Percentiles rank a stretch among this genome's conserved stretches.
Conservation (phyloP, 2,888 invertebrate species). For the Drosophila paramelanica region DNA sequence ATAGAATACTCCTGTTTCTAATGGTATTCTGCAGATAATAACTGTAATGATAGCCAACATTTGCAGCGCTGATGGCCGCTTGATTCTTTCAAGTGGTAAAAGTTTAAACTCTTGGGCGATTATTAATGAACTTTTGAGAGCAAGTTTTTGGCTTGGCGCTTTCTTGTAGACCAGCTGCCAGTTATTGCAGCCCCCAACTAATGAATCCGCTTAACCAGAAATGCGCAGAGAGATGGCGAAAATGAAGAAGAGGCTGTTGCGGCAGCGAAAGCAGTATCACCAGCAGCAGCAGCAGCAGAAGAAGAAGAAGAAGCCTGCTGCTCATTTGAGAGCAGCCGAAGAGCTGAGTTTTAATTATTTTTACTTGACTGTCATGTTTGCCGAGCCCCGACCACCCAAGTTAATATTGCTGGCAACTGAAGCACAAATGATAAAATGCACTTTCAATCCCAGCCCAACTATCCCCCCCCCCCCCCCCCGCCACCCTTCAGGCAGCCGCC, state of each 20-base stretch:
- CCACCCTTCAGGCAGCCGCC: too few species aligned
- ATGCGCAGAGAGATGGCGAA: conserved; percentile 6
- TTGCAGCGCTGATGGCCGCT: not conserved
- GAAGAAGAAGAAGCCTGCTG: not conserved
- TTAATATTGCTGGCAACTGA: conserved; percentile 74
- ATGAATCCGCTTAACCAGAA: conserved; percentile 70
- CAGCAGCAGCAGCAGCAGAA: conserved; percentile 12
- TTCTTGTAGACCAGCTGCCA: conserved; percentile 55
- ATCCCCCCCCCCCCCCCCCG: too few species aligned
- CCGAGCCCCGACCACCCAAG: conserved; percentile 36
- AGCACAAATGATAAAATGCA: conserved; percentile 72
- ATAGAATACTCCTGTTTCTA: conserved; percentile 12
- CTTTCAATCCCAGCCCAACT: conserved; percentile 16
- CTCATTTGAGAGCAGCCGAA: conserved; percentile 19
- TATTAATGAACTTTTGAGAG: conserved; percentile 56
- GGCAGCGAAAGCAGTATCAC: too few species aligned
- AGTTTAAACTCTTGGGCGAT: conserved; percentile 29
- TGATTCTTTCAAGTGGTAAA: conserved; percentile 22
- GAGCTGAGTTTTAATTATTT: conserved; percentile 72
- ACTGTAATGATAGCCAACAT: conserved; percentile 21
- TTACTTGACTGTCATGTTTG: conserved; percentile 64
- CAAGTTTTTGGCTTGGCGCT: conserved; percentile 15
- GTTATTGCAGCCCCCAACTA: conserved; percentile 59
- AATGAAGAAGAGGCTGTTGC: conserved; percentile 10
- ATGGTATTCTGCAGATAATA: conserved; percentile 22